These are phyloP conservation scores for Diabrotica balteata DNA, from an alignment of 2,888 invertebrate genomes.

Conservation along the genomic window DNA sequence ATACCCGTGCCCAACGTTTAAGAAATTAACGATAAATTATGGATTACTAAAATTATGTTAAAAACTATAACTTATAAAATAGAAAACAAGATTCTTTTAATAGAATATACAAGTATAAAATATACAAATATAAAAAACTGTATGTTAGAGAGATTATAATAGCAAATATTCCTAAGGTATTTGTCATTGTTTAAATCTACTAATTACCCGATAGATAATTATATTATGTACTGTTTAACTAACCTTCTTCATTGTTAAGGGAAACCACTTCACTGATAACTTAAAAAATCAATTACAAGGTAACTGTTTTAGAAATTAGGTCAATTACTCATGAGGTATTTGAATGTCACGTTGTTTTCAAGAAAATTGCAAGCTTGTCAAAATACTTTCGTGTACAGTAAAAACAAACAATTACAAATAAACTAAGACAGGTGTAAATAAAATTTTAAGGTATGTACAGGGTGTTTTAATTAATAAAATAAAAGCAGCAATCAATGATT, in stretches of 20 bases:
- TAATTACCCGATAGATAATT: too few relatives aligned
- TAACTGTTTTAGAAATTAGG: constrained; percentile 7
- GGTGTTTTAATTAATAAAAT: not conserved
- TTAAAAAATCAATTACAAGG: constrained; percentile 1
- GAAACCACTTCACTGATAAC: constrained; percentile 3
- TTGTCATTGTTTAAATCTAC: too few relatives aligned
- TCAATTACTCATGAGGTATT: constrained; percentile 5
- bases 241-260: constrained; percentile 3
- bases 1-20: too few relatives aligned
- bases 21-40: too few relatives aligned
- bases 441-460: not conserved
- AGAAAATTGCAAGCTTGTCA: constrained; percentile 12
- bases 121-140: too few relatives aligned
- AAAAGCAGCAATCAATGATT: too few relatives aligned
- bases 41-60: too few relatives aligned
- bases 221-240: not conserved
- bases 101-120: too few relatives aligned
- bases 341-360: constrained; percentile 2
- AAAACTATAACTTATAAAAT: too few relatives aligned
- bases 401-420: constrained; percentile 11
- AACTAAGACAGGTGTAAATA: not conserved
- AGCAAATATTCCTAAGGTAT: too few relatives aligned
- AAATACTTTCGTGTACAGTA: not conserved
- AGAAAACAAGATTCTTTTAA: too few relatives aligned
- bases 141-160: too few relatives aligned